Evolutionary conservation across 2,797 vertebrate genomes (phyloP), one percentile per base, ranked within the genome.

Genomic region (Enteromius unitaeniatus): DNA sequence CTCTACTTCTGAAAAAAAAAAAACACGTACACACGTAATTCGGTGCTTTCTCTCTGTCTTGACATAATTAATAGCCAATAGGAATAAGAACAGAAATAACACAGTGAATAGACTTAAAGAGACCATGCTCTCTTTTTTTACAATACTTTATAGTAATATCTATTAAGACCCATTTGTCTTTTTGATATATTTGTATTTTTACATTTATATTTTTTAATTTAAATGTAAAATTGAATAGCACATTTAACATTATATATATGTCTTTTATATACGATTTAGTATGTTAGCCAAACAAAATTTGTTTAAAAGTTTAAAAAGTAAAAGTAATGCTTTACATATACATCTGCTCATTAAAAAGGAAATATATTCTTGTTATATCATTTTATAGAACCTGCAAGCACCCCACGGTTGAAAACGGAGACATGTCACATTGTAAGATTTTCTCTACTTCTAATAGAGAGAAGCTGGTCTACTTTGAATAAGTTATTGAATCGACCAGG

Each of bases 391-490:
- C 3, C 23, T 60, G 15, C 17, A 60, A 6, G 4, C 0, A 1
- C 8, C 21, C 40, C 10, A 14, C 5, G 0, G 0, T 31, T 34
- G 2, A 47, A 81, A 42, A 73, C 37, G 31, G 3, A 60, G 28
- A 17, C 19, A 53, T 37, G 23, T 53, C 23, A n/a, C n/a, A 2
- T 78, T 58, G 10, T 17, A n/a, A 85, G 21, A 45, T 62, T n/a
- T n/a, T 75, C 62, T 70, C 47, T 74, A 40, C 68, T 49, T n/a
- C 42, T 82, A 79, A 85, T 77, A 60, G 28, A 40, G 37, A 83
- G 49, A 79, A 83, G 75, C 42, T 53, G 45, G 10, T 64, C 74
- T 84, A 37, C 53, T 84, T 79, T 86, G 68, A 79, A 79, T 84
- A 82, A 74, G 49, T 53, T 42, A 83, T 84, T 85, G 14, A 82